These are phyloP conservation scores for Lichenostomus cassidix DNA, from an alignment of 2,113 vertebrate genomes.

Conservation along the genomic window DNA sequence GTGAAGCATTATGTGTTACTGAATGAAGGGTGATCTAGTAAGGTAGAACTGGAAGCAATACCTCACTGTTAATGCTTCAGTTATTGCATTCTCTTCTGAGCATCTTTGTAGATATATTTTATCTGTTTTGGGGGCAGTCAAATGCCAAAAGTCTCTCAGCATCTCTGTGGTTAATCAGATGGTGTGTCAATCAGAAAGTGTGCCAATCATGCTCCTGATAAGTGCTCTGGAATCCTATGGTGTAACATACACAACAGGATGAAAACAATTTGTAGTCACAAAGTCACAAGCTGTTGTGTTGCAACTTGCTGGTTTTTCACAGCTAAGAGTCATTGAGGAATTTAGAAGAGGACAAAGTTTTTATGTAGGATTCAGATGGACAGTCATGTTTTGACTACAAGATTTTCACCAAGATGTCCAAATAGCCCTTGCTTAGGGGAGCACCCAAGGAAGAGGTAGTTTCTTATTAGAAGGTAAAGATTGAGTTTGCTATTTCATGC, in stretches of 20 bases:
- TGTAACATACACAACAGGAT: background rate
- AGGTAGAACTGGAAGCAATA: background rate
- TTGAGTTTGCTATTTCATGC: background rate
- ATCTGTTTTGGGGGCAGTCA: background rate
- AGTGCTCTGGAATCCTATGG: background rate
- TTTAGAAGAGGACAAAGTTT: background rate
- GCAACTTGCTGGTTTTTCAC: background rate
- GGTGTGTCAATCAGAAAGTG: too few relatives aligned
- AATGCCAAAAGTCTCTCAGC: background rate
- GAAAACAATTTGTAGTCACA: background rate
- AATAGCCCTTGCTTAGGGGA: background rate
- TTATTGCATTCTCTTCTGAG: background rate
- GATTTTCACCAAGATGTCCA: background rate
- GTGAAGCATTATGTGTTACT: background rate
- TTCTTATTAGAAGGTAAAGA: background rate
- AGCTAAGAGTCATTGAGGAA: background rate
- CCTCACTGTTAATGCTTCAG: background rate
- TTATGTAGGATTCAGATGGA: background rate
- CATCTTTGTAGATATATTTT: background rate
- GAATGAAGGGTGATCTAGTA: background rate
- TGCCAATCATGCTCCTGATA: background rate
- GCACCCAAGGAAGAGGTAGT: background rate
- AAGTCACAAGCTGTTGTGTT: background rate
- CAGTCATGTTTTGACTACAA: background rate
- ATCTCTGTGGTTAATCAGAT: background rate